Conservation (phyloP, 2,797 vertebrate genomes). For the Acipenser ruthenus region DNA sequence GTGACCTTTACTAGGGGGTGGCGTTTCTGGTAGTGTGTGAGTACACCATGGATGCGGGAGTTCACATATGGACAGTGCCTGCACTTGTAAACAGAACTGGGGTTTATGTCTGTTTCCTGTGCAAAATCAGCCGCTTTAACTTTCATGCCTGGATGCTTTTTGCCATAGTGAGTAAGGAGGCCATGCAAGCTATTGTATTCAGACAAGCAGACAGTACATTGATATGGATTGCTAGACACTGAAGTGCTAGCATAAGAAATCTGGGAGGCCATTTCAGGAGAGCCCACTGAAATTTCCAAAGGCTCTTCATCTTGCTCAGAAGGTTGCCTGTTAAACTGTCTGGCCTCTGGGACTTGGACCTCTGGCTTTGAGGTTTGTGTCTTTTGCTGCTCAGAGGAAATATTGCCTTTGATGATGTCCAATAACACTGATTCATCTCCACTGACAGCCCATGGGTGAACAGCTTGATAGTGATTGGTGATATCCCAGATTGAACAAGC, state of each 20-base stretch:
- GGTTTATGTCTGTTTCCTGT: constrained; percentile 58
- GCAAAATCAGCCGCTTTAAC: constrained; percentile 54
- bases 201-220: constrained; percentile 62
- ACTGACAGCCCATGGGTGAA: constrained; percentile 76
- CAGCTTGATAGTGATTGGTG: constrained; percentile 65
- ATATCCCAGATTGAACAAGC: constrained; percentile 63
- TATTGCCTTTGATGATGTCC: constrained; percentile 63
- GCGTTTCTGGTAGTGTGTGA: constrained; percentile 77
- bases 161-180: constrained; percentile 63
- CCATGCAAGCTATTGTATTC: constrained; percentile 59
- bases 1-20: constrained; percentile 59
- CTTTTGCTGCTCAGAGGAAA: constrained; percentile 37
- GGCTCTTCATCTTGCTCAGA: constrained; percentile 41
- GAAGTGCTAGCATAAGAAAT: constrained; percentile 43
- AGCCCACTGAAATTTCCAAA: constrained; percentile 44
- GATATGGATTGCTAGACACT: constrained; percentile 44
- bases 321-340: constrained; percentile 24
- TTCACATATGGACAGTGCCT: constrained; percentile 77
- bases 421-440: constrained; percentile 68
- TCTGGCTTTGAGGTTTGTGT: constrained; percentile 30
- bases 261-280: constrained; percentile 44
- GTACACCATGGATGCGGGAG: constrained; percentile 64
- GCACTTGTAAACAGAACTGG: constrained; percentile 72
- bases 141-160: constrained; percentile 63
- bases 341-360: constrained; percentile 28